These are phyloP conservation scores for Cyprinus carpio DNA, from an alignment of 2,113 vertebrate species.

Conservation along the genomic window DNA sequence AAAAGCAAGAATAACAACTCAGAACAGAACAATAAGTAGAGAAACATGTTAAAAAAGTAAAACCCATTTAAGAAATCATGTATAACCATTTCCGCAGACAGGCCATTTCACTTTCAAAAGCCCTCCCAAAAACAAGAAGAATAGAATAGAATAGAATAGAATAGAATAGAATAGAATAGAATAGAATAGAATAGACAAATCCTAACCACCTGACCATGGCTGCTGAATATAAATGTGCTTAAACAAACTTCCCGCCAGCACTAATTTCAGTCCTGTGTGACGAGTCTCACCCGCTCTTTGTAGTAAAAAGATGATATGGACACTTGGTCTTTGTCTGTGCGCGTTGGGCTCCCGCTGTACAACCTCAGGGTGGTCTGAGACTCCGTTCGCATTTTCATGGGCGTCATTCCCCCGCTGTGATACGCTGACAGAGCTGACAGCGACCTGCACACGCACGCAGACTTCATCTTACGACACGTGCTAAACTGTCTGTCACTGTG, in stretches of 20 bases:
- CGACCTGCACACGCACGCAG: constrained; percentile 75
- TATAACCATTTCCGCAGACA: neutral
- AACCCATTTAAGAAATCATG: neutral
- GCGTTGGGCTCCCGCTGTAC: constrained; percentile 94
- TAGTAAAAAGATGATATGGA: constrained; percentile 99
- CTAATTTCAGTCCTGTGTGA: neutral
- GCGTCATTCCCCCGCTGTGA: constrained; percentile 91
- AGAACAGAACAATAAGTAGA: neutral
- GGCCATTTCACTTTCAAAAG: too few species aligned
- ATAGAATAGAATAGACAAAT: too few species aligned
- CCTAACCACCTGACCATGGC: neutral
- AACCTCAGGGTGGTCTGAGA: constrained; percentile 87
- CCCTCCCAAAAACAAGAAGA: too few species aligned
- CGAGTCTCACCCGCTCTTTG: constrained; percentile 89
- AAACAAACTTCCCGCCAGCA: too few species aligned
- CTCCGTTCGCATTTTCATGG: constrained; percentile 97
- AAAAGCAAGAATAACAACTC: constrained; percentile 3
- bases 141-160: too few species aligned
- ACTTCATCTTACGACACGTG: neutral
- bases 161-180: too few species aligned
- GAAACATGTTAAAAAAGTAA: neutral
- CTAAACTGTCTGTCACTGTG: neutral
- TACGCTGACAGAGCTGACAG: constrained; percentile 94
- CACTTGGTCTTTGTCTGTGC: constrained; percentile 94
- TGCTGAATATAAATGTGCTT: neutral